Conservation (phyloP, 2,797 vertebrate species). For the Pseudocheirus occidentalis region DNA sequence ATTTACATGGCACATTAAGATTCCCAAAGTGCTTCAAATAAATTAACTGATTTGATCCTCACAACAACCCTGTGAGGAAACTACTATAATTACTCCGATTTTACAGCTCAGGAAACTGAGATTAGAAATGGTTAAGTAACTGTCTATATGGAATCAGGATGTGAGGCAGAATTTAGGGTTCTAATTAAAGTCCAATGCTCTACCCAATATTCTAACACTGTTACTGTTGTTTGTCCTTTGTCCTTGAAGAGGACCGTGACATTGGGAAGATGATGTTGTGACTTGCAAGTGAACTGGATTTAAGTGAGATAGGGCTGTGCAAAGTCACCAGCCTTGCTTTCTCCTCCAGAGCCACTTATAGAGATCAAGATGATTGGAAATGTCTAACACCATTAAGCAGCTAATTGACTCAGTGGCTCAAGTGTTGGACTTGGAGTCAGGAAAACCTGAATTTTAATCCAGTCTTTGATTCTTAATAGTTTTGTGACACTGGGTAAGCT, state of each 20-base stretch:
- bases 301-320: no score
- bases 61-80: neutral
- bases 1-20: neutral
- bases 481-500: neutral
- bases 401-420: neutral
- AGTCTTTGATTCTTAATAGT: neutral
- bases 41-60: neutral
- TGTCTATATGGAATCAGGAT: neutral
- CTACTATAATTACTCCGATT: neutral
- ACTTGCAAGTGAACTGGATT: no score
- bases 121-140: neutral
- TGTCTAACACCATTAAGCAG: neutral
- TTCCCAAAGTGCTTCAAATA: neutral
- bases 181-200: neutral
- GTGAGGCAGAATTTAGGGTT: neutral
- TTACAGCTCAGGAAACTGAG: neutral
- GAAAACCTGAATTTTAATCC: neutral
- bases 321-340: no score
- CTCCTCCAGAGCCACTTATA: no score
- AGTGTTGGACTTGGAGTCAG: neutral
- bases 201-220: neutral
- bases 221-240: no score
- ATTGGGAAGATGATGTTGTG: no score
- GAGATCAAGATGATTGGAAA: no score
- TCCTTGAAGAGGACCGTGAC: no score